Conservation (phyloP, 2,797 vertebrate species). For the Aphelocoma californica region DNA sequence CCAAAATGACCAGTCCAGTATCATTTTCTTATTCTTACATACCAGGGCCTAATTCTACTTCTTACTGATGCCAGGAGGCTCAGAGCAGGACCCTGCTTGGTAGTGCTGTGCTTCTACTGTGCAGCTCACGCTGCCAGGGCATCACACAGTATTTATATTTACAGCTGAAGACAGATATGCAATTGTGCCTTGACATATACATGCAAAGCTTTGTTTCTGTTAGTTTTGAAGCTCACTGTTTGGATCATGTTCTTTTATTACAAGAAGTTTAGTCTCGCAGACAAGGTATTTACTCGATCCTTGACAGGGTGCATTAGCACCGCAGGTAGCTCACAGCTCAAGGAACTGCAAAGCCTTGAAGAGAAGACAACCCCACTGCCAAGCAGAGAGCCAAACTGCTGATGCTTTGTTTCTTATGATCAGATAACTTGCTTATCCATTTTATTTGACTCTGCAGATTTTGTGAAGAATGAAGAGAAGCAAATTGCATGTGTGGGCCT, state of each 20-base stretch:
- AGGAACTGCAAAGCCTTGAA: neutral
- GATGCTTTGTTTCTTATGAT: conserved; percentile 12
- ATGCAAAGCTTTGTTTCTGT: neutral
- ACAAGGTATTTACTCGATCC: neutral
- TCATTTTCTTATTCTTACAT: neutral
- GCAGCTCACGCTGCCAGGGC: neutral
- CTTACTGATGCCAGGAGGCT: neutral
- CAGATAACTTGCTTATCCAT: conserved; percentile 13
- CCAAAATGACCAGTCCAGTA: neutral
- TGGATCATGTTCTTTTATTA: neutral
- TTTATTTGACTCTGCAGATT: conserved; percentile 40
- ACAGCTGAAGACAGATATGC: neutral
- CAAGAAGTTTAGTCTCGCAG: neutral
- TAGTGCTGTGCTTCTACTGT: neutral
- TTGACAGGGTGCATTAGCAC: neutral
- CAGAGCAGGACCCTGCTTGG: neutral
- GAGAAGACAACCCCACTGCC: neutral
- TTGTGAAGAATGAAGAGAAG: conserved; percentile 48
- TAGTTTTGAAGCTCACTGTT: neutral
- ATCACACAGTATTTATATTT: neutral
- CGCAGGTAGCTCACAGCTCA: neutral
- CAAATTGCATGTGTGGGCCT: conserved; percentile 3
- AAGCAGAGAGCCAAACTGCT: neutral
- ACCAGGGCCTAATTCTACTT: neutral
- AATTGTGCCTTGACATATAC: neutral